Evolutionary conservation across 2,113 vertebrate genomes (phyloP), one percentile per base, ranked within the genome.

Genomic region (Alosa alosa): DNA sequence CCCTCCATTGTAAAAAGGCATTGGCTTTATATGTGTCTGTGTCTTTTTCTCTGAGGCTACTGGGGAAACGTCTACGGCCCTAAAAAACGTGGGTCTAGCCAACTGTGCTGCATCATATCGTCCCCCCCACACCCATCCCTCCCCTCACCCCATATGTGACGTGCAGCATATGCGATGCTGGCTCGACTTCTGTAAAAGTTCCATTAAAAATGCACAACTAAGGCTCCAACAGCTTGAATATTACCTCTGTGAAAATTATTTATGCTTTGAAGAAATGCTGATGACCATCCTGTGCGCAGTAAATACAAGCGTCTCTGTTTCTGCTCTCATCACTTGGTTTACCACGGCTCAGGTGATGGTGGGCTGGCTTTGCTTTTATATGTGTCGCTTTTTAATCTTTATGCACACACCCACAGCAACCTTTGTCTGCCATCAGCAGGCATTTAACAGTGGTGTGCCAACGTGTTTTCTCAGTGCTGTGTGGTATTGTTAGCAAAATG

Each of bases 151-250:
- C 94, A 94, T 95, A 94, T 95, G 94, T 93, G 91, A 91, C 90
- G 89, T 85, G 89, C 92, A 92, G 92, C 95, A 96, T 95, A 96
- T 95, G 94, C 91, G 93, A 87, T 91, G 94, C 94, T 95, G 94
- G 92, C 94, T 92, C 90, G 52, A 93, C 93, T 95, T 96, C 94
- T 96, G 95, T 94, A 94, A 95, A 95, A 95, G 88, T 93, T 94
- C 95, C 94, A 96, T 96, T 95, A 95, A 95, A 95, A 94, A 95
- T 96, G 95, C 94, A 95, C 95, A 96, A 96, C 92, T 95, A 95
- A 95, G 93, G 92, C 94, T 96, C 92, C 91, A 93, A 95, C 95
- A 95, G 95, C 94, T 95, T 95, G 95, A 94, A 94, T 95, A 96
- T 96, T 96, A 95, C 94, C 94, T 95, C 93, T 91, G 91, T 90